Conservation (phyloP, 2,113 vertebrate species). For the Callipepla squamata region DNA sequence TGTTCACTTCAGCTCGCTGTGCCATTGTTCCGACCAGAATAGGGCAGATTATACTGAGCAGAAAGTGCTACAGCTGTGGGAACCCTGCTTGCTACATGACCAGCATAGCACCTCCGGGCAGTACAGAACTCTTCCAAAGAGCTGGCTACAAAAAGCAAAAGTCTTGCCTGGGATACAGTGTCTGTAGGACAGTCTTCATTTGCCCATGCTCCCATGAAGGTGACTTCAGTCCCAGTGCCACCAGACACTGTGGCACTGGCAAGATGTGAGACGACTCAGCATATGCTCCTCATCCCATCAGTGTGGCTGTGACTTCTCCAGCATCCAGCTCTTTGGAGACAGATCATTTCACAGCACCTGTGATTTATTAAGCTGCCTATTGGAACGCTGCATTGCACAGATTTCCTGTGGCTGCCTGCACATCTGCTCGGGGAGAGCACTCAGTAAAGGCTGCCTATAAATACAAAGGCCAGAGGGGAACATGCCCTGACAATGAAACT, state of each 20-base stretch:
- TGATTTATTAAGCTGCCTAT: constrained; percentile 34
- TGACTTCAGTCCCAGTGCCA: background rate
- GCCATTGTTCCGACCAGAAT: background rate
- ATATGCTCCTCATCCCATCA: background rate
- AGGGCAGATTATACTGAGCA: background rate
- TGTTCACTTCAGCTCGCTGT: background rate
- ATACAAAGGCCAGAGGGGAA: constrained; percentile 19
- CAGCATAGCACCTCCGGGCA: background rate
- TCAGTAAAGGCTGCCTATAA: constrained; percentile 18
- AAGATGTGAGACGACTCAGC: background rate
- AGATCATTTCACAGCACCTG: background rate
- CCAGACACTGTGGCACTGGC: background rate
- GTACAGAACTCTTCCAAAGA: background rate
- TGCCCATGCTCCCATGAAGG: background rate
- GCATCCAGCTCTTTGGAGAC: background rate
- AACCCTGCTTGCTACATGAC: background rate
- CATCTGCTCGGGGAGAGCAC: background rate
- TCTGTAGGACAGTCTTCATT: background rate
- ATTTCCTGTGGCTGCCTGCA: background rate
- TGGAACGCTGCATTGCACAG: background rate
- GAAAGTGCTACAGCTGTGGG: background rate
- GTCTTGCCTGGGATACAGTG: background rate
- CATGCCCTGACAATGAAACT: background rate
- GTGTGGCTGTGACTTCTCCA: background rate
- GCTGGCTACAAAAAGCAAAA: background rate